Conservation (phyloP, 2,113 vertebrate species). For the Pachycephala philippinensis region DNA sequence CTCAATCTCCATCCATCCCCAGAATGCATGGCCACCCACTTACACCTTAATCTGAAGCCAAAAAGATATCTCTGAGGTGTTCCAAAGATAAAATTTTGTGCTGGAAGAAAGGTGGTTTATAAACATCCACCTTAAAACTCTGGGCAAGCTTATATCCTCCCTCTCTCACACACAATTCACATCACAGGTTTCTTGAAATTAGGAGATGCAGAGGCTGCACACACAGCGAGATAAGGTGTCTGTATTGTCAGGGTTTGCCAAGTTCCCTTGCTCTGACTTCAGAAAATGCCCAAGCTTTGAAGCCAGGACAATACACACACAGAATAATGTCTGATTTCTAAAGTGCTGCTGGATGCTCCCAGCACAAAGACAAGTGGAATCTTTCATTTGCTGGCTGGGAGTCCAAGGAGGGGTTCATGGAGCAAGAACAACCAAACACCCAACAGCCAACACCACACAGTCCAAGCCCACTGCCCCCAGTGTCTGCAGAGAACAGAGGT, state of each 20-base stretch:
- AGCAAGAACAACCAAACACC: not conserved
- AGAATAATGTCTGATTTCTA: not conserved
- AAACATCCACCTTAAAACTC: not conserved
- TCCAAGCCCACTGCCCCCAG: not conserved
- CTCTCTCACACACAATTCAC: not conserved
- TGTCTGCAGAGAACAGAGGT: not conserved
- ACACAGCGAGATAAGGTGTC: rapidly evolving
- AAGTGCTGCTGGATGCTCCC: not conserved
- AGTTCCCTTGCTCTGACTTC: not conserved
- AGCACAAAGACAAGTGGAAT: not conserved
- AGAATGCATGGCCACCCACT: not conserved
- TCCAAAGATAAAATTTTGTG: not conserved
- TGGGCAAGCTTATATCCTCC: not conserved
- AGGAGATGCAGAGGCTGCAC: not conserved
- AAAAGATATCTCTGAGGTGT: not conserved
- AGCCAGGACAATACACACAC: not conserved
- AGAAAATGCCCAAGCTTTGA: not conserved
- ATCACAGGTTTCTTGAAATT: not conserved
- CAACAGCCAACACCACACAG: too few species aligned
- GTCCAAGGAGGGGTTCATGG: not conserved
- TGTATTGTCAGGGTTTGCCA: not conserved
- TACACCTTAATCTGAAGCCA: not conserved
- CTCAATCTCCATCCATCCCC: not conserved
- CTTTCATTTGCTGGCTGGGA: not conserved
- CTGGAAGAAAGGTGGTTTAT: not conserved